These are phyloP conservation scores for Hemicordylus capensis DNA, from an alignment of 2,113 vertebrate species.

Conservation along the genomic window DNA sequence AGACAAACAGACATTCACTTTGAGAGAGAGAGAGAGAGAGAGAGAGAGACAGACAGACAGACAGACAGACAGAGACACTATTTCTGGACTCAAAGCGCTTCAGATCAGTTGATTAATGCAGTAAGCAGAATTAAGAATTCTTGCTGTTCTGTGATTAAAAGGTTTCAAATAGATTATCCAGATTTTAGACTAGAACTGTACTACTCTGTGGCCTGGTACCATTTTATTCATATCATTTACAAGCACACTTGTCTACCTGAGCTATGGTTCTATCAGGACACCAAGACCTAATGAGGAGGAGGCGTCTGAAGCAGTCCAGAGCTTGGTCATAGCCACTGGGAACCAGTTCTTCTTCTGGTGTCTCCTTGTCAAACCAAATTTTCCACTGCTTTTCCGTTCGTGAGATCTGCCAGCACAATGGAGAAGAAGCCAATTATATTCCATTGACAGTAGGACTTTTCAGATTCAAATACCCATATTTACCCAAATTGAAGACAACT, in stretches of 20 bases:
- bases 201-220: background rate
- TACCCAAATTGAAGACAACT: no score
- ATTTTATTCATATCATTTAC: background rate
- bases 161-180: background rate
- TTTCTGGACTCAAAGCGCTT: background rate
- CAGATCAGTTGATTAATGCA: background rate
- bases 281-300: constrained; percentile 95
- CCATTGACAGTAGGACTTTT: background rate
- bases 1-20: no score
- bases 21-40: no score
- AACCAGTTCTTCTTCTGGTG: constrained; percentile 89
- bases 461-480: background rate
- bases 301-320: constrained; percentile 88
- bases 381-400: constrained; percentile 94
- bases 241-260: constrained; percentile 78
- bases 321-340: constrained; percentile 89
- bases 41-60: no score
- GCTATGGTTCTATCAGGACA: constrained; percentile 96
- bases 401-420: constrained; percentile 80
- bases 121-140: background rate
- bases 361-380: constrained; percentile 94
- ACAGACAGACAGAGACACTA: no score
- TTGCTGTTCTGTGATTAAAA: background rate
- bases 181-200: background rate
- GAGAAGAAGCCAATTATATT: constrained; percentile 14